A percentile compares a stretch with the other conserved stretches of the same genome.
Evolutionary conservation across 2,113 vertebrate genomes (phyloP).

Genomic region (Laticauda colubrina): DNA sequence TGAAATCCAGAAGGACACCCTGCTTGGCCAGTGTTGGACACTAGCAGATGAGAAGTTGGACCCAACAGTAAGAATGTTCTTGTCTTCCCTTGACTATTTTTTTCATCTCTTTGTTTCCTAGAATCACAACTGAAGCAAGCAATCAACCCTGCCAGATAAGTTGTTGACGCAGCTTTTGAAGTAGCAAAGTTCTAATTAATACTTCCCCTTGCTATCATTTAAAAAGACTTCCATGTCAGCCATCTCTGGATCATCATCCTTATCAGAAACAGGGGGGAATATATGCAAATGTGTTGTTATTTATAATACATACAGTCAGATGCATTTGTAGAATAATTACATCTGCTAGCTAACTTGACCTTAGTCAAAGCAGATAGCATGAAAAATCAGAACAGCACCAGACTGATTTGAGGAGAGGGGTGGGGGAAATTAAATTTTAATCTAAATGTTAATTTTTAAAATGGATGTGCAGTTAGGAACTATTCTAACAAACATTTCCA

Average conservation of each 20-base stretch:
- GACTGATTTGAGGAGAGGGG: not conserved
- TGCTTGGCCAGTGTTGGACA: not conserved
- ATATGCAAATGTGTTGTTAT: slow-evolving; percentile 62
- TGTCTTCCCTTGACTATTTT: not conserved
- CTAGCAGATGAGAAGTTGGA: not conserved
- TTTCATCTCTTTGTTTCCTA: slow-evolving; percentile 34
- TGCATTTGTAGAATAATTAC: slow-evolving; percentile 61
- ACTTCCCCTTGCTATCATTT: slow-evolving; percentile 19
- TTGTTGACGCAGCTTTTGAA: slow-evolving; percentile 40
- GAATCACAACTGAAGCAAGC: slow-evolving; percentile 51
- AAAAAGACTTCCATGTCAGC: slow-evolving; percentile 36
- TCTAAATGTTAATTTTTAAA: slow-evolving; percentile 57
- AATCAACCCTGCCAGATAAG: slow-evolving; percentile 36
- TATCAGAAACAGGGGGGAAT: slow-evolving; percentile 30
- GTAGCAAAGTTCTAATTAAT: slow-evolving; percentile 34
- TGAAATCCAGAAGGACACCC: not conserved
- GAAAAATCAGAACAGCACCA: slow-evolving; percentile 50
- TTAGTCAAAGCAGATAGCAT: slow-evolving; percentile 47
- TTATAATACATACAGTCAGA: slow-evolving; percentile 56
- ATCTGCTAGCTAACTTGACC: slow-evolving; percentile 64
- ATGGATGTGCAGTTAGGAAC: slow-evolving; percentile 50
- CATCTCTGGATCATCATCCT: not conserved
- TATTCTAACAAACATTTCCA: slow-evolving; percentile 37
- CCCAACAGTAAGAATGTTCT: not conserved
- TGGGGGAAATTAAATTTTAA: slow-evolving; percentile 34